Conservation (phyloP, 1,140 invertebrate species). For the Lepidurus arcticus region DNA sequence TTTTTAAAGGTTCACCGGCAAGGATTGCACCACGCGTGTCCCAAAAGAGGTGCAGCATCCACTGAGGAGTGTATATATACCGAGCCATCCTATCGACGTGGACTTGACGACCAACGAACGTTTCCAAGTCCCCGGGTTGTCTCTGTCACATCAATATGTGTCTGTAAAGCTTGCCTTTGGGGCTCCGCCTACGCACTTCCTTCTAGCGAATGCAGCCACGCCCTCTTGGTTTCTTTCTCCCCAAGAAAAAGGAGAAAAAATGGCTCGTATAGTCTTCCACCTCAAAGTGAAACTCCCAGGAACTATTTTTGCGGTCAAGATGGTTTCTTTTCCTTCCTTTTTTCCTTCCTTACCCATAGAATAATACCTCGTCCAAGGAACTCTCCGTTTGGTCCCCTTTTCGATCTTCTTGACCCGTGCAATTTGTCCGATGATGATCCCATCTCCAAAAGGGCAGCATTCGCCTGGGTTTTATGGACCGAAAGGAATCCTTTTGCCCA, state of each 20-base stretch:
- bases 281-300: not conserved
- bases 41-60: not conserved
- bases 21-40: not conserved
- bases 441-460: not conserved
- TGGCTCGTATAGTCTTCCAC: not conserved
- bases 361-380: not conserved
- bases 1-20: not conserved
- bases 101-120: slow-evolving; percentile 1
- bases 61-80: not conserved
- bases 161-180: not conserved
- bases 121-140: not conserved
- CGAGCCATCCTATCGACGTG: not conserved
- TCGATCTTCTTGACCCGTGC: slow-evolving; percentile 6
- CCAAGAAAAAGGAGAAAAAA: not conserved
- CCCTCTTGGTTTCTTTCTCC: not conserved
- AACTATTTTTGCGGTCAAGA: not conserved
- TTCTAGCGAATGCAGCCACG: not conserved
- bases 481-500: slow-evolving; percentile 14
- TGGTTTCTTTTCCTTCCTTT: not conserved
- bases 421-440: slow-evolving; percentile 21
- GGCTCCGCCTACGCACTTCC: not conserved
- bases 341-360: not conserved
- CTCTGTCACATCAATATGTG: slow-evolving; percentile 3
- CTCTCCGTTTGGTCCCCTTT: not conserved
- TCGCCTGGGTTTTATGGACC: not conserved